These are phyloP conservation scores for Hippolais icterina DNA, from an alignment of 2,113 vertebrate species.

Conservation along the genomic window DNA sequence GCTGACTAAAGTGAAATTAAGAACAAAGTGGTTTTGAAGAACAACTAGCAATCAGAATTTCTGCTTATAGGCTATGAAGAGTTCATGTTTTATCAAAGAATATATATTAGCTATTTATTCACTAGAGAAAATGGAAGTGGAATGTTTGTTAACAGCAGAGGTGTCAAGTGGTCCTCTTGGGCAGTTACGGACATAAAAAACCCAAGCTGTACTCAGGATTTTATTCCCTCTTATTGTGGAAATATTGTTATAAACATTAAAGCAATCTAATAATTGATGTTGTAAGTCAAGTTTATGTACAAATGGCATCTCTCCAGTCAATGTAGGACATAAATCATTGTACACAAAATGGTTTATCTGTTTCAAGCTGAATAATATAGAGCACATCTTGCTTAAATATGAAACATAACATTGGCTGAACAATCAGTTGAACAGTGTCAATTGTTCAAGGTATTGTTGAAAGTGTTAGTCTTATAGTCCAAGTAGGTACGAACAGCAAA, in stretches of 20 bases:
- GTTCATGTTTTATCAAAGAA: background rate
- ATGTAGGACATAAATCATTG: background rate
- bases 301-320: background rate
- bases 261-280: background rate
- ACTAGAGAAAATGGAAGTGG: background rate
- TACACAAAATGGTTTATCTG: background rate
- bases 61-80: background rate
- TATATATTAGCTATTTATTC: background rate
- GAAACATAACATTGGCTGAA: background rate
- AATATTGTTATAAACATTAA: background rate
- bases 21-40: background rate
- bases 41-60: background rate
- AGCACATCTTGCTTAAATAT: background rate
- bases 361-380: background rate
- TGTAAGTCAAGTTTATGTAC: background rate
- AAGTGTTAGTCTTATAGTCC: background rate
- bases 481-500: background rate
- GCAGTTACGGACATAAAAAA: background rate
- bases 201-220: background rate
- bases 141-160: background rate
- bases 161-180: background rate
- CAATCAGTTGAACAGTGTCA: background rate
- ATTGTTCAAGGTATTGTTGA: background rate
- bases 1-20: background rate
- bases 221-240: background rate